phyloP scores from a whole-genome alignment of 2,113 vertebrate species.

The Todiramphus saurophagus region DNA sequence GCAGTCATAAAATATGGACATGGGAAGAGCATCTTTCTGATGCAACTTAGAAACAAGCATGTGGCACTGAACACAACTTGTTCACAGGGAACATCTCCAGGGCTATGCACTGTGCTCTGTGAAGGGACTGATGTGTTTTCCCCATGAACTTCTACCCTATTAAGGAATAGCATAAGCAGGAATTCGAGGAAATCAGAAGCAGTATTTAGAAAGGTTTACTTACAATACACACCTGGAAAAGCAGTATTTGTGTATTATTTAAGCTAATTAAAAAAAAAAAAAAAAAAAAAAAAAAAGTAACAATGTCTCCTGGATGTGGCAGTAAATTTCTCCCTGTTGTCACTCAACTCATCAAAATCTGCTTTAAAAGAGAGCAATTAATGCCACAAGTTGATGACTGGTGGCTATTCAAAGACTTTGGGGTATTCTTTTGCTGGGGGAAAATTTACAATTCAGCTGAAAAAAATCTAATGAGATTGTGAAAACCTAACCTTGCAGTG shows the following conservation, averaged over 20 bases:
- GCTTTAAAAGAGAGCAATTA: not conserved
- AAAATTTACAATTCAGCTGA: not conserved
- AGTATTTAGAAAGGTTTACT: not conserved
- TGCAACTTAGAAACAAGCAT: not conserved
- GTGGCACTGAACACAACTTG: not conserved
- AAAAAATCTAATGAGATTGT: not conserved
- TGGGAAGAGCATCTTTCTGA: not conserved
- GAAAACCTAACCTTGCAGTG: not conserved
- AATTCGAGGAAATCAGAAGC: not conserved
- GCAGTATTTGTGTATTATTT: not conserved
- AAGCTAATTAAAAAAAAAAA: not conserved
- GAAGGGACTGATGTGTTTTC: not conserved
- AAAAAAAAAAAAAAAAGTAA: not conserved
- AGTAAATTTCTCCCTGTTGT: not conserved
- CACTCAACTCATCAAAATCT: not conserved
- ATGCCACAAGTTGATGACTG: not conserved
- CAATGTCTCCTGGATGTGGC: not conserved
- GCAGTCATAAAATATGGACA: not conserved
- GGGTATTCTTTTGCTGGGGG: not conserved
- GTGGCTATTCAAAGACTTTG: not conserved
- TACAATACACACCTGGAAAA: not conserved
- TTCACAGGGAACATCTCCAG: not conserved
- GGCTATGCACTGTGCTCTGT: not conserved
- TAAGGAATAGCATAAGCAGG: not conserved
- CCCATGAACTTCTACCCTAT: not conserved